Conservation (phyloP, 2,113 vertebrate species). For the Numenius arquata region DNA sequence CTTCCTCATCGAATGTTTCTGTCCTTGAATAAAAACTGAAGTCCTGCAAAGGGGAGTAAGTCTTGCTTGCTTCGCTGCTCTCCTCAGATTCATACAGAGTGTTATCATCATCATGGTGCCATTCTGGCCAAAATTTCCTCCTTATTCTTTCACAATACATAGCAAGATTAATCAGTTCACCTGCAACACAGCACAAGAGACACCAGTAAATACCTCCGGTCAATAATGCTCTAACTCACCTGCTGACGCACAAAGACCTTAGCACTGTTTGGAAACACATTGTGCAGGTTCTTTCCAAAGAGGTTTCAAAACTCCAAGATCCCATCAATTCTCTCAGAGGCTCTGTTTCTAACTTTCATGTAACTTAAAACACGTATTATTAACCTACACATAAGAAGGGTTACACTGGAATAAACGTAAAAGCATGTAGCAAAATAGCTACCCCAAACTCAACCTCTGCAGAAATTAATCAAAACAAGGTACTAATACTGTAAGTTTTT, state of each 20-base stretch:
- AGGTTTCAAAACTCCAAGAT: neutral
- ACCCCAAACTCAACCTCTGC: neutral
- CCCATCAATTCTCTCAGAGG: neutral
- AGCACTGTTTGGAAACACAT: neutral
- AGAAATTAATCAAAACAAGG: neutral
- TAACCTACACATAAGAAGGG: neutral
- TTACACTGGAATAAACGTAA: neutral
- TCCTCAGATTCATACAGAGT: constrained; percentile 85
- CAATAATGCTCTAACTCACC: neutral
- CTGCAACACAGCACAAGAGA: constrained; percentile 64
- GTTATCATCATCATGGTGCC: constrained; percentile 90
- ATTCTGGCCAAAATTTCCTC: constrained; percentile 95
- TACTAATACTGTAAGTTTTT: neutral
- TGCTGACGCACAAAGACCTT: neutral
- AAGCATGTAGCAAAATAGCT: neutral
- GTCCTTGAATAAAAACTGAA: constrained; percentile 93
- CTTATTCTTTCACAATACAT: constrained; percentile 98
- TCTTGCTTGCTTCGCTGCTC: constrained; percentile 85
- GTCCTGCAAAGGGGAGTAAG: constrained; percentile 80
- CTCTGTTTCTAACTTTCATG: neutral
- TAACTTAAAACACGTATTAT: neutral
- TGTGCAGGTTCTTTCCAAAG: neutral
- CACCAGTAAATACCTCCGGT: neutral
- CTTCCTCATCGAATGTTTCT: constrained; percentile 90
- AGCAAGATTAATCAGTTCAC: constrained; percentile 93